These are phyloP conservation scores for Glossophaga mutica DNA, from an alignment of 2,797 vertebrate species.

Conservation along the genomic window DNA sequence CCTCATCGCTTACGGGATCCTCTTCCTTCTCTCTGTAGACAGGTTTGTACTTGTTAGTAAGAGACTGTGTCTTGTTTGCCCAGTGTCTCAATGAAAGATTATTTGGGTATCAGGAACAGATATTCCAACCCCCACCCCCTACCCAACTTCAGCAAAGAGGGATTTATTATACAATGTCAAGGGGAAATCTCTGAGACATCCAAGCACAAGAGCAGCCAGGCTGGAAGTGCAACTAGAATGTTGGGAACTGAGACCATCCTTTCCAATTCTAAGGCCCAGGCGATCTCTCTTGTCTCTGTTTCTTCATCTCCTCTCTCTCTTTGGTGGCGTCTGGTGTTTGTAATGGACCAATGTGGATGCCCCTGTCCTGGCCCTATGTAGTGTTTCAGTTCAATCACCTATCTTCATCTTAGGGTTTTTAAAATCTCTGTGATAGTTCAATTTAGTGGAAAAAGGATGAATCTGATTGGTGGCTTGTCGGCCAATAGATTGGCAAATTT, in stretches of 20 bases:
- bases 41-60: background rate
- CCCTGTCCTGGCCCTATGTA: background rate
- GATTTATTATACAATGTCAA: background rate
- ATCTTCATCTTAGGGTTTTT: background rate
- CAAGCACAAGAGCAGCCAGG: background rate
- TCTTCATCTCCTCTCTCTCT: background rate
- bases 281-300: background rate
- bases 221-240: background rate
- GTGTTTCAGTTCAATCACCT: background rate
- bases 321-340: background rate
- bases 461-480: background rate
- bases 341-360: background rate
- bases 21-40: background rate
- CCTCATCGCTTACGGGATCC: background rate
- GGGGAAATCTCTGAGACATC: background rate
- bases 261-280: background rate
- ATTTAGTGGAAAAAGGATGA: background rate
- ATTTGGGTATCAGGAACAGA: background rate
- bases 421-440: background rate
- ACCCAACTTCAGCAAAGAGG: background rate
- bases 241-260: background rate
- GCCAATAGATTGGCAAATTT: background rate
- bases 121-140: background rate
- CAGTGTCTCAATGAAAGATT: background rate
- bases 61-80: background rate